Base-by-base conservation (phyloP, 1,140 invertebrate genomes). In the Drosophila nannoptera region DNA sequence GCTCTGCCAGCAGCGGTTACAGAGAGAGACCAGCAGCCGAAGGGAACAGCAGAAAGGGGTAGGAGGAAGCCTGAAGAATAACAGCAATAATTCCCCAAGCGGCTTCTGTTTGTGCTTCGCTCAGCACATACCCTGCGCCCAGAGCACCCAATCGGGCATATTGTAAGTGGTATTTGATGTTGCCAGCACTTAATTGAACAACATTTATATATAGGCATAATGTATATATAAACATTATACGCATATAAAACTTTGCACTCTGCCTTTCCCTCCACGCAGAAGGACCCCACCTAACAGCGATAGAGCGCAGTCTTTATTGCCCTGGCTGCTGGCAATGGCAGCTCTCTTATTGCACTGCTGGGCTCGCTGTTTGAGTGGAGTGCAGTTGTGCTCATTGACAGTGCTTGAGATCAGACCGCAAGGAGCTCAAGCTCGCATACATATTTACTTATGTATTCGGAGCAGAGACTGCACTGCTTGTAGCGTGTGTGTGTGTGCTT, bases 41-140 rank as follows among this genome's bases (percentile, higher is more conserved):
- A 11, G 43, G 46, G 22, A 60, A 50, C 50, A 59, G 36, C 33
- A 14, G 11, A 22, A 22, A 22, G 22, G 22, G 22, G 22, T 22
- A 22, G 22, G 40, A 22, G 22, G 40, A 9, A 9, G 8, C 6
- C 7, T 8, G 38, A 54, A 22, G 38, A 45, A 45, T 54, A 53
- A 45, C 60, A 42, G 7, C 49, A 42, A 63, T 63, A 54, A 52
- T 63, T 55, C 29, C 48, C 33, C 38, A 22, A 59, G 52, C 65
- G 75, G 75, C 42, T 77, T 69, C 45, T 58, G 56, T 55, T 78
- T 70, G 65, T 74, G 64, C 58, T 67, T 36, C 60, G 55, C 14
- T 31, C 12, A n/a, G 48, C 29, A 8, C 4, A 58, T 38, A 43
- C 62, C 33, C 22, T 63, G 32, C 12, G 43, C 9, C 14, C 0